Percentiles rank a stretch among this genome's conserved stretches.
Conservation (phyloP, 2,888 invertebrate species). For the Ormyrus nitidulus region DNA sequence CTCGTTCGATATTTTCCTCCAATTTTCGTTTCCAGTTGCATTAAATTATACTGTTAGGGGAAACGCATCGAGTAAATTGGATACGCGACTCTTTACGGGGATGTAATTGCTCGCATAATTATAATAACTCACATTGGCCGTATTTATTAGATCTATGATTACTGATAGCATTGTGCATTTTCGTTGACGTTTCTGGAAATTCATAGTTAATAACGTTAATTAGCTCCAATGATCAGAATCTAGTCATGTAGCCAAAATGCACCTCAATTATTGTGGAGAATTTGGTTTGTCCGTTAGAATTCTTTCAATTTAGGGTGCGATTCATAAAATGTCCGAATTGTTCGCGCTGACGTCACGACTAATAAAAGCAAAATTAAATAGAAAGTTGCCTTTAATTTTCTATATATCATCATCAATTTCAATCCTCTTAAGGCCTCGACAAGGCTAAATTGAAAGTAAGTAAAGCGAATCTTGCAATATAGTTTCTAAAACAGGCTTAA, state of each 20-base stretch:
- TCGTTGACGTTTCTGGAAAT: no score
- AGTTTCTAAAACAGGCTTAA: no score
- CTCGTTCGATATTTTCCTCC: background rate
- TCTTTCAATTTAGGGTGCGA: background rate
- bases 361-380: conserved; percentile 10
- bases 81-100: no score
- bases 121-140: no score
- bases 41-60: conserved; percentile 13
- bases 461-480: background rate
- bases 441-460: conserved; percentile 15
- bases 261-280: no score
- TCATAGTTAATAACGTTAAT: no score
- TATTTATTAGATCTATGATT: no score
- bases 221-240: no score
- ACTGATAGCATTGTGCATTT: no score
- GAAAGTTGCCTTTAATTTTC: conserved; percentile 7
- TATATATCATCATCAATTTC: conserved; percentile 1
- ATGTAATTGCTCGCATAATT: no score
- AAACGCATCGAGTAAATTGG: background rate
- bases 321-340: background rate
- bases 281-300: no score
- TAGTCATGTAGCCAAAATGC: no score
- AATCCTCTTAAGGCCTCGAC: background rate
- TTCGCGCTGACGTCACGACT: background rate
- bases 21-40: conserved; percentile 13